phyloP scores from a whole-genome alignment of 2,113 vertebrate species.

The Onychostoma macrolepis region DNA sequence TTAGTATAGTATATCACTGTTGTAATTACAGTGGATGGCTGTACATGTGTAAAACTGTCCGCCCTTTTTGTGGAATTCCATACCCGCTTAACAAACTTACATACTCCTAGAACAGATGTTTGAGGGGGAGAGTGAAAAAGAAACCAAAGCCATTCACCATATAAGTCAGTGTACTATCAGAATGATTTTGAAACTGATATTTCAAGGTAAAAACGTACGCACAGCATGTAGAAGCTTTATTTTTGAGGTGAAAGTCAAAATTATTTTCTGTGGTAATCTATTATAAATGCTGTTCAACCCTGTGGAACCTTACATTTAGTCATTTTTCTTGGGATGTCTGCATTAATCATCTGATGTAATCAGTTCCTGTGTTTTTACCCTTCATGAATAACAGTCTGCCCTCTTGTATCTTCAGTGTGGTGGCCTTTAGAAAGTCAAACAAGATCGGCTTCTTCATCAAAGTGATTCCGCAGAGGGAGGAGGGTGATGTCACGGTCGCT shows the following conservation, averaged over 20 bases:
- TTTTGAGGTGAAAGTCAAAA: neutral
- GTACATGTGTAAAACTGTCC: too few species aligned
- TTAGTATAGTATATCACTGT: too few species aligned
- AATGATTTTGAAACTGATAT: too few species aligned
- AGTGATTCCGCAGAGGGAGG: slow-evolving; percentile 91
- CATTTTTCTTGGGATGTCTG: neutral
- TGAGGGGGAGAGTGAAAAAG: too few species aligned
- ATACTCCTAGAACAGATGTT: too few species aligned
- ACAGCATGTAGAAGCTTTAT: too few species aligned
- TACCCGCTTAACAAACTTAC: too few species aligned
- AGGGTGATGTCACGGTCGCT: slow-evolving; percentile 87
- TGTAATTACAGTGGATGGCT: too few species aligned
- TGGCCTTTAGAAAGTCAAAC: slow-evolving; percentile 98
- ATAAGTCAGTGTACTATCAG: too few species aligned
- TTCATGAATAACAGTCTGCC: neutral
- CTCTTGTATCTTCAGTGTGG: slow-evolving; percentile 75
- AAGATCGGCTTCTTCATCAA: slow-evolving; percentile 99
- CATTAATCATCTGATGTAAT: neutral
- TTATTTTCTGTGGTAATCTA: neutral
- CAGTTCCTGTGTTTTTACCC: neutral
- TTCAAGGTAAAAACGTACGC: too few species aligned
- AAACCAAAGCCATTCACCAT: too few species aligned
- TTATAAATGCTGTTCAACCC: neutral
- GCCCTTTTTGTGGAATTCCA: too few species aligned
- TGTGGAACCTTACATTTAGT: neutral